A percentile compares a stretch with the other conserved stretches of the same genome.
phyloP scores from a whole-genome alignment of 2,888 invertebrate species.

The Trichopoda pennipes region DNA sequence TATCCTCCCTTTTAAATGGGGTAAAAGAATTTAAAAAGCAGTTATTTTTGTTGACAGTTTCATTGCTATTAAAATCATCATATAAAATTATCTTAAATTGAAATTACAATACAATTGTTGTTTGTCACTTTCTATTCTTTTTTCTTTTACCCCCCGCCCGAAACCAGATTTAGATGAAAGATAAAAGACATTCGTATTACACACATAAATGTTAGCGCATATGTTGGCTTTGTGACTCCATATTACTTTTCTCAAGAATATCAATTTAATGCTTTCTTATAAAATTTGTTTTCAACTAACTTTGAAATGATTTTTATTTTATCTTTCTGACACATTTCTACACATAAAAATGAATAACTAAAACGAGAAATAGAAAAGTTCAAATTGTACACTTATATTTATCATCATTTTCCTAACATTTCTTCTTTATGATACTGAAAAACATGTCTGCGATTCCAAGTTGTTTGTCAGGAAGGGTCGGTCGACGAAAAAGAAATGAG shows the following conservation, averaged over 20 bases:
- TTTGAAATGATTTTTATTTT: conserved; percentile 58
- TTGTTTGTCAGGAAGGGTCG: conserved; percentile 16
- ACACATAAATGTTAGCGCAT: conserved; percentile 1
- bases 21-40: background rate
- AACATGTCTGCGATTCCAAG: conserved; percentile 54
- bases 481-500: background rate
- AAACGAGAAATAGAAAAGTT: conserved; percentile 1
- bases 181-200: no score
- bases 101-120: conserved; percentile 39
- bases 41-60: conserved; percentile 54
- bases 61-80: conserved; percentile 46
- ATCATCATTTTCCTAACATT: background rate
- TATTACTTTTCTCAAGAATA: conserved; percentile 34
- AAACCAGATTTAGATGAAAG: background rate
- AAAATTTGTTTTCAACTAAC: conserved; percentile 55
- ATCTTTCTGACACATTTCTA: conserved; percentile 17
- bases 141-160: background rate
- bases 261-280: conserved; percentile 55
- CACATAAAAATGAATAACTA: background rate
- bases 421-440: conserved; percentile 35
- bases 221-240: conserved; percentile 7
- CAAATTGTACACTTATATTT: conserved; percentile 1
- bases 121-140: conserved; percentile 11
- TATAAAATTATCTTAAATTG: conserved; percentile 56
- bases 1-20: background rate